These are phyloP conservation scores for Zaprionus gabonicus DNA, from an alignment of 1,140 invertebrate genomes.

Conservation along the genomic window DNA sequence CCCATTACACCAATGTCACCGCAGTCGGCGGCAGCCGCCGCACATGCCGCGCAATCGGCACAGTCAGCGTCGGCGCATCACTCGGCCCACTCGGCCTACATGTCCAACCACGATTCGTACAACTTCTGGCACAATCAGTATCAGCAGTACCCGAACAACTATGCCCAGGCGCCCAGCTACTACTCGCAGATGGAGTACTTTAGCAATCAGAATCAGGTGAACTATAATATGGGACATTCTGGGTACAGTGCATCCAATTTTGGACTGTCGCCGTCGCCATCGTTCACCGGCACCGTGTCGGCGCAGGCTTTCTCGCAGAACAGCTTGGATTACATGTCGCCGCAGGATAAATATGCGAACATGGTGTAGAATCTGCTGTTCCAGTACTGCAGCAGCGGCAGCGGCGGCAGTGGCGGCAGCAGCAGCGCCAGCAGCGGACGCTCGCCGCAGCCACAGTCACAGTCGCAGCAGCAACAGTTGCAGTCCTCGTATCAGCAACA, in stretches of 20 bases:
- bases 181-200: slow-evolving; percentile 88
- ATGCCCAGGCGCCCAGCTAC: slow-evolving; percentile 85
- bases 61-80: slow-evolving; percentile 66
- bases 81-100: slow-evolving; percentile 79
- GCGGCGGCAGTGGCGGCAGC: slow-evolving; percentile 45
- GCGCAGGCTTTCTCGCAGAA: slow-evolving; percentile 84
- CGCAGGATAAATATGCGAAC: slow-evolving; percentile 84
- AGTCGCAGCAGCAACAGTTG: slow-evolving; percentile 7
- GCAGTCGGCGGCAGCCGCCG: slow-evolving; percentile 84
- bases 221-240: slow-evolving; percentile 84
- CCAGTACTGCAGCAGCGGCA: slow-evolving; percentile 75
- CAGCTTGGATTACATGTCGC: slow-evolving; percentile 84
- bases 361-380: slow-evolving; percentile 85
- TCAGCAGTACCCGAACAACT: slow-evolving; percentile 87
- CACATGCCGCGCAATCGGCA: slow-evolving; percentile 74
- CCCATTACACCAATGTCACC: slow-evolving; percentile 86
- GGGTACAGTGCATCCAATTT: slow-evolving; percentile 82
- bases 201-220: slow-evolving; percentile 85
- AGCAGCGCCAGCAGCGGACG: slow-evolving; percentile 56
- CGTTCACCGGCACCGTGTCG: slow-evolving; percentile 78
- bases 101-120: slow-evolving; percentile 84
- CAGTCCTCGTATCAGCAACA: slow-evolving; percentile 8
- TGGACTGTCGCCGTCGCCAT: slow-evolving; percentile 76
- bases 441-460: slow-evolving; percentile 34
- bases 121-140: slow-evolving; percentile 85